A percentile compares a stretch with the other conserved stretches of the same genome.
Evolutionary conservation across 2,113 vertebrate species (phyloP).

Genomic region (Lipotes vexillifer): DNA sequence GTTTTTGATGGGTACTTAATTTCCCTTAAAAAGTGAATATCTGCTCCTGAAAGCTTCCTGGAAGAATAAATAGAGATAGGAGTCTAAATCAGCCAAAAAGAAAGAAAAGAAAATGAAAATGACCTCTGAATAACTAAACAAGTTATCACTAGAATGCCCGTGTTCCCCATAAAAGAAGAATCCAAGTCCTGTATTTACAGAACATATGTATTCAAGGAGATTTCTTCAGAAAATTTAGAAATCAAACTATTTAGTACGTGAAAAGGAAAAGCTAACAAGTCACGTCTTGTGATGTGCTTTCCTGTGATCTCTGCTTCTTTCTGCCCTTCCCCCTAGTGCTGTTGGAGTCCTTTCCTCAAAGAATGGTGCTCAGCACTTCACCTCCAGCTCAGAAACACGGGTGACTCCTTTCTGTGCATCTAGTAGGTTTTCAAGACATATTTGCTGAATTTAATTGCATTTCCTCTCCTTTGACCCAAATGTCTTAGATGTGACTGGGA

Average conservation of each 20-base stretch:
- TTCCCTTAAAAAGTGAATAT: not conserved
- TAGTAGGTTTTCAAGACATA: not conserved
- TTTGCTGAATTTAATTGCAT: not conserved
- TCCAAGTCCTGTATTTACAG: not conserved
- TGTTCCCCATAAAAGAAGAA: not conserved
- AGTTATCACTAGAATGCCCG: not conserved
- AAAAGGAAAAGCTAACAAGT: not conserved
- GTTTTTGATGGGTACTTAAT: not conserved
- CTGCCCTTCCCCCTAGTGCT: rapidly evolving
- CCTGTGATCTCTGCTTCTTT: rapidly evolving
- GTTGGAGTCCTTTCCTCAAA: rapidly evolving
- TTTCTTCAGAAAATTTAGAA: not conserved
- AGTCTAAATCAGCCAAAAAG: not conserved
- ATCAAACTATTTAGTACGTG: not conserved
- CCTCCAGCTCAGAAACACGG: not conserved
- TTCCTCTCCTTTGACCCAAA: not conserved
- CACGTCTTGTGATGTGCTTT: not conserved
- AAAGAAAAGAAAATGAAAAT: not conserved
- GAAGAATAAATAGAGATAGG: not conserved
- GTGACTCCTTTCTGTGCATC: not conserved
- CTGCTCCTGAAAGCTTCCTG: not conserved
- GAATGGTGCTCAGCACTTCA: rapidly evolving
- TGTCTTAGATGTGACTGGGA: not conserved
- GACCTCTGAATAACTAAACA: too few relatives aligned
- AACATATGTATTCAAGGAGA: not conserved